These are phyloP conservation scores for Picathartes gymnocephalus DNA, from an alignment of 2,113 vertebrate genomes.

Conservation along the genomic window DNA sequence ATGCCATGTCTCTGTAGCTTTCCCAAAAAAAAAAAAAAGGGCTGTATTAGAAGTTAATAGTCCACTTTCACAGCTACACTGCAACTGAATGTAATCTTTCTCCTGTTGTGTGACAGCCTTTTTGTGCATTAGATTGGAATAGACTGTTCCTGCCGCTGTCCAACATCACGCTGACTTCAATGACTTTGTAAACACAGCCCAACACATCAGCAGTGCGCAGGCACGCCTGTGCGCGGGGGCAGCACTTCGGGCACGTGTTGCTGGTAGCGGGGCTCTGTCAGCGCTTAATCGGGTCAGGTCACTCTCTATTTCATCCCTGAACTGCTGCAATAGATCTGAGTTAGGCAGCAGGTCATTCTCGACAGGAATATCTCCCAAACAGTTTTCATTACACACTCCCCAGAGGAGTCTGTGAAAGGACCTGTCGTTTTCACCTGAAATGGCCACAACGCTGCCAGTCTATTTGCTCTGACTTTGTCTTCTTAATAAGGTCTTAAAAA, in stretches of 20 bases:
- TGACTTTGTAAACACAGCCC: slow-evolving; percentile 17
- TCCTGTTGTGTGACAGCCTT: slow-evolving; percentile 8
- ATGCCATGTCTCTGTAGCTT: neutral
- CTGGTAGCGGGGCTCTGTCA: neutral
- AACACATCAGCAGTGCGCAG: neutral
- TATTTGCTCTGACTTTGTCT: slow-evolving; percentile 44
- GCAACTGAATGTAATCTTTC: slow-evolving; percentile 20
- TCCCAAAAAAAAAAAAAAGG: neutral
- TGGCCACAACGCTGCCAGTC: neutral
- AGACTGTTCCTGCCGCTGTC: neutral
- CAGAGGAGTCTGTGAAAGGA: slow-evolving; percentile 38
- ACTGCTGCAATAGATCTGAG: slow-evolving; percentile 18
- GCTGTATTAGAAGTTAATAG: slow-evolving; percentile 42
- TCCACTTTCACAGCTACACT: slow-evolving; percentile 2
- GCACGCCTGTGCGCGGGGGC: neutral
- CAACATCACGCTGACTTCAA: neutral
- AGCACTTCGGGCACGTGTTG: neutral
- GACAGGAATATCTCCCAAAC: slow-evolving; percentile 26
- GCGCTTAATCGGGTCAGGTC: slow-evolving; percentile 63
- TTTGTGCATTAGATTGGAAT: slow-evolving; percentile 23
- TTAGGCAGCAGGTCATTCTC: neutral
- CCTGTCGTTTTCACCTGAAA: slow-evolving; percentile 54
- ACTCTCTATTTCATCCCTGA: slow-evolving; percentile 39
- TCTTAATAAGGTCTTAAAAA: slow-evolving; percentile 57
- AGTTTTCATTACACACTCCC: slow-evolving; percentile 57